These are phyloP conservation scores for Lutraria rhynchaena DNA, from an alignment of 1,140 invertebrate species.

Conservation along the genomic window DNA sequence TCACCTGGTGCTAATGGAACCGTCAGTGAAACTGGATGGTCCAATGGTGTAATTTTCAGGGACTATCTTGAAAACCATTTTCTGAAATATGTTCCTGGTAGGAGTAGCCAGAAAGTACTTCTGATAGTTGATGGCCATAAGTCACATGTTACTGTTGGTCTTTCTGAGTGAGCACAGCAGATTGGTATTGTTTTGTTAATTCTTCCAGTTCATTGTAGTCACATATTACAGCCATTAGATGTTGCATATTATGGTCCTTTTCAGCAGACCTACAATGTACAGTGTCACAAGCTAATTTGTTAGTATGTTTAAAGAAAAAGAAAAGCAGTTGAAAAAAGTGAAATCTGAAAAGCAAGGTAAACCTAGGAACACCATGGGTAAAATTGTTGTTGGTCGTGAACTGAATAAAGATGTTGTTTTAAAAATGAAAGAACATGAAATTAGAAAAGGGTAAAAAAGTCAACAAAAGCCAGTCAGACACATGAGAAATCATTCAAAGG, in stretches of 20 bases:
- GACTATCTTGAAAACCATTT: slow-evolving; percentile 36
- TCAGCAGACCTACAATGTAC: no score
- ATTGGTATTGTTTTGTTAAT: no score
- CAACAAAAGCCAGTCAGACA: background rate
- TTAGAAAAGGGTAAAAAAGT: background rate
- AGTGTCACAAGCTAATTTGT: background rate
- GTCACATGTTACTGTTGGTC: background rate
- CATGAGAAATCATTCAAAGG: background rate
- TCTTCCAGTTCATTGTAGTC: slow-evolving; percentile 40
- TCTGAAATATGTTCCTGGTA: slow-evolving; percentile 18
- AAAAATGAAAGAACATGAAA: slow-evolving; percentile 18
- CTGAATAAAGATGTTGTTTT: no score
- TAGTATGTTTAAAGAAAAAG: slow-evolving; percentile 1
- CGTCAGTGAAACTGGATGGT: slow-evolving; percentile 45
- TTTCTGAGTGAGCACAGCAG: no score
- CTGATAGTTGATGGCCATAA: no score
- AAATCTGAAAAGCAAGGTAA: slow-evolving; percentile 17
- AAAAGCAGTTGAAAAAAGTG: background rate
- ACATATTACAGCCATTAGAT: no score
- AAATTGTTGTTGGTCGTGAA: no score
- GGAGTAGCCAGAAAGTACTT: no score
- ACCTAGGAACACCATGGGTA: no score
- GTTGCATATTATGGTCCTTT: slow-evolving; percentile 34
- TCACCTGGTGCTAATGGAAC: no score
- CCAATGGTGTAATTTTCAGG: slow-evolving; percentile 34